Conservation (phyloP, 2,888 invertebrate genomes). For the Drepanosiphum platanoidis region DNA sequence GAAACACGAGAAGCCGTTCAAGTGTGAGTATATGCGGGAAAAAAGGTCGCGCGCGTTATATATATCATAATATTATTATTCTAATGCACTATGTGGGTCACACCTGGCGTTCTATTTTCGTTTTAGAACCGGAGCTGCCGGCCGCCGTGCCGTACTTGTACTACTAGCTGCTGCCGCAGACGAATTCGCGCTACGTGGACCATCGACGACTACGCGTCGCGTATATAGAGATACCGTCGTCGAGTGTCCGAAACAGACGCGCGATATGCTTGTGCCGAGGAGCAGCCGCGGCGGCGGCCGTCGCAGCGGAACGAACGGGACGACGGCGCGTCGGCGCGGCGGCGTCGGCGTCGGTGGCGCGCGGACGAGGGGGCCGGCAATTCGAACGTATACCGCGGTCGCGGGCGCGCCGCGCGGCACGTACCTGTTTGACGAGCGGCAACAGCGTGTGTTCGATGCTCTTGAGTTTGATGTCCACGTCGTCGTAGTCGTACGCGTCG, state of each 20-base stretch:
- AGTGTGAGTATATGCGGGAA: not conserved
- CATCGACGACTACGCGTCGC: not conserved
- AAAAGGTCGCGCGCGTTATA: conserved; percentile 15
- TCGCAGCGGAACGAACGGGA: conserved; percentile 31
- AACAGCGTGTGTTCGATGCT: conserved; percentile 94
- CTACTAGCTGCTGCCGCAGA: not conserved
- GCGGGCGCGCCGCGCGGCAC: conserved; percentile 63
- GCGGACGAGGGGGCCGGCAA: not conserved
- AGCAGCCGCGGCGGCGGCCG: not conserved
- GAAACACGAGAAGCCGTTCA: conserved; percentile 32
- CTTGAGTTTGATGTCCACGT: conserved; percentile 87
- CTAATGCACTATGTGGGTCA: conserved; percentile 36
- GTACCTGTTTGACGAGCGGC: conserved; percentile 94
- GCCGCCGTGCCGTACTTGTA: not conserved
- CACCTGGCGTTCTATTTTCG: conserved; percentile 54
- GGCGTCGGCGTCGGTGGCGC: not conserved
- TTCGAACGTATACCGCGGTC: not conserved
- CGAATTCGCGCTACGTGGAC: not conserved
- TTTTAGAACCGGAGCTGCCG: conserved; percentile 24
- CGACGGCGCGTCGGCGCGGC: not conserved
- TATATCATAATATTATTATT: not conserved
- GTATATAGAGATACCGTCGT: not conserved
- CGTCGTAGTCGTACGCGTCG: conserved; percentile 63
- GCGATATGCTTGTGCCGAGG: not conserved
- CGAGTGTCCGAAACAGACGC: not conserved